Evolutionary conservation across 2,797 vertebrate genomes (phyloP).

Genomic region (Molossus alvarezi): DNA sequence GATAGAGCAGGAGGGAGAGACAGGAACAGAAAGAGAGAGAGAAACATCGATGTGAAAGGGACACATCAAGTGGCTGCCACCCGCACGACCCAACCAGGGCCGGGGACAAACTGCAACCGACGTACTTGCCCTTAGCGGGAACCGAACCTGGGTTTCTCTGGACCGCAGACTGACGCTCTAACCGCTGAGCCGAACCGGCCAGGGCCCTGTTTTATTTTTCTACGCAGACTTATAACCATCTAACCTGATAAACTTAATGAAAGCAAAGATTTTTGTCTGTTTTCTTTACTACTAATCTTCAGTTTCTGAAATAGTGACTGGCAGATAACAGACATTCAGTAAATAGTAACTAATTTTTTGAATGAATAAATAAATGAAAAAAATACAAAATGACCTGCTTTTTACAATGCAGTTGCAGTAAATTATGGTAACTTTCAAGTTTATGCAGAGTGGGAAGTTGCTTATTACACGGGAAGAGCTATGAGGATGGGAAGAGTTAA

Average conservation of each 20-base stretch:
- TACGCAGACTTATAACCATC: not conserved
- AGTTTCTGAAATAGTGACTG: not conserved
- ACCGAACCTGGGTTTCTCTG: no score
- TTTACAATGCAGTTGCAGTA: not conserved
- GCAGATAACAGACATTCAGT: not conserved
- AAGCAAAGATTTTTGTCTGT: slow-evolving; percentile 2
- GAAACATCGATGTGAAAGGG: no score
- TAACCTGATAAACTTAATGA: not conserved
- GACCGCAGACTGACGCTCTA: no score
- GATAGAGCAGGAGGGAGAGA: no score
- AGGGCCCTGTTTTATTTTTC: not conserved
- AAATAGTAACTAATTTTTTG: not conserved
- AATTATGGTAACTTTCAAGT: not conserved
- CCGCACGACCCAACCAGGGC: no score
- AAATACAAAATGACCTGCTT: not conserved
- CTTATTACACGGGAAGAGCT: not conserved
- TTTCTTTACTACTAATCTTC: not conserved
- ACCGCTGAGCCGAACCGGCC: no score
- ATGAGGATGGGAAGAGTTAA: not conserved
- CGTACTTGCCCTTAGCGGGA: no score
- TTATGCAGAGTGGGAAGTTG: not conserved
- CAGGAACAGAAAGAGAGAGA: no score
- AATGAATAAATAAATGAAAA: not conserved
- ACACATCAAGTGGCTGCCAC: no score
- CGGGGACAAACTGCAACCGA: no score